phyloP scores from a whole-genome alignment of 2,797 vertebrate genomes.

The Vireo griseus region DNA sequence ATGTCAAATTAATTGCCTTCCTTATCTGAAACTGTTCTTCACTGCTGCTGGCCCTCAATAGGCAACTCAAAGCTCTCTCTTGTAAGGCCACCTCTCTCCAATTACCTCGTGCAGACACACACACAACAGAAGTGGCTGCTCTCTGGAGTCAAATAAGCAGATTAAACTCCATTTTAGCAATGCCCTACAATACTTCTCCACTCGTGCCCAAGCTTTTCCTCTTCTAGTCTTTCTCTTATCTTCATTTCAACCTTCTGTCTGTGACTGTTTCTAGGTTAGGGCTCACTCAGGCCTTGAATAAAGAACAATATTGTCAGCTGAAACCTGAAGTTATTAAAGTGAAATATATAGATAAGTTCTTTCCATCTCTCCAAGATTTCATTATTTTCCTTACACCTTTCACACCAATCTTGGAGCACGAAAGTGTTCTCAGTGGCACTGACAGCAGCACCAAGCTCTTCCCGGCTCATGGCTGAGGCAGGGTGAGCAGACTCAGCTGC shows the following conservation, averaged over 20 bases:
- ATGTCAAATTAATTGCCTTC: slow-evolving; percentile 23
- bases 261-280: background rate
- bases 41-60: background rate
- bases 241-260: background rate
- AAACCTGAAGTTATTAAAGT: background rate
- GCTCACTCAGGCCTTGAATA: background rate
- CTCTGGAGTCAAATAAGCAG: background rate
- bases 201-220: background rate
- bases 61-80: background rate
- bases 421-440: background rate
- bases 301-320: background rate
- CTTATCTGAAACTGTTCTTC: background rate
- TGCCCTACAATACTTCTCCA: background rate
- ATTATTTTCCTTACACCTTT: background rate
- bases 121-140: background rate
- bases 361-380: background rate
- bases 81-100: background rate
- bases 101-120: background rate
- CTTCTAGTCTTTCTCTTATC: background rate
- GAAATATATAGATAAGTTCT: background rate
- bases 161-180: background rate
- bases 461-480: fast-evolving
- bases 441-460: background rate
- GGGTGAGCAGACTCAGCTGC: background rate
- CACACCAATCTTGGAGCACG: background rate